A percentile compares a stretch with the other conserved stretches of the same genome.
phyloP scores from a whole-genome alignment of 2,888 invertebrate genomes.

The Tenthredo scrophulariae region DNA sequence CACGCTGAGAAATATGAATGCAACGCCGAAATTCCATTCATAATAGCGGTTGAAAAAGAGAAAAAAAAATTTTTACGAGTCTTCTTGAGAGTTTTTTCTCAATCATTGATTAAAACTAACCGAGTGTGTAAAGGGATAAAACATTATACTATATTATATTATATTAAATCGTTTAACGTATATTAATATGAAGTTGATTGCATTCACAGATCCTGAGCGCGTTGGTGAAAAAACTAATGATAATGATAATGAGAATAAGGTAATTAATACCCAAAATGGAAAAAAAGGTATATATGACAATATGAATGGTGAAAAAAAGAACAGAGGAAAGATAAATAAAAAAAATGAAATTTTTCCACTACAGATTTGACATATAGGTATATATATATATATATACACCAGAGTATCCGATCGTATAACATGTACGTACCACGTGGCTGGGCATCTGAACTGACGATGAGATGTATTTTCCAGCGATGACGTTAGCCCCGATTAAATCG shows the following conservation, averaged over 20 bases:
- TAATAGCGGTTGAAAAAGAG: constrained; percentile 58
- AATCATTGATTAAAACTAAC: constrained; percentile 20
- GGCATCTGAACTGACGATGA: constrained; percentile 34
- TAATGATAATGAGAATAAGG: neutral
- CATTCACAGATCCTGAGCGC: neutral
- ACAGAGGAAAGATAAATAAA: neutral
- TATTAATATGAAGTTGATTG: neutral
- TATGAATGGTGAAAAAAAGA: neutral
- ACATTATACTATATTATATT: neutral
- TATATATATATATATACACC: neutral
- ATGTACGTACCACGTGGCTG: constrained; percentile 44
- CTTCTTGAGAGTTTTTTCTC: neutral
- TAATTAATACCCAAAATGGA: neutral
- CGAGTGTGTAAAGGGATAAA: neutral
- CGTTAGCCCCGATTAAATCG: constrained; percentile 43
- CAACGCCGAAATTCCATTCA: constrained; percentile 72
- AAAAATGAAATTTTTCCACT: neutral
- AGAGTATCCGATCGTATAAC: constrained; percentile 13
- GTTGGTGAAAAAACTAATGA: neutral
- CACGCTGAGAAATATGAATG: constrained; percentile 69
- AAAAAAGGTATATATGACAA: neutral
- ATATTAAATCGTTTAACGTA: neutral
- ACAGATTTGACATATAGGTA: neutral
- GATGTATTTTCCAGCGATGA: constrained; percentile 28
- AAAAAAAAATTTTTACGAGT: constrained; percentile 20